These are phyloP conservation scores for Mustelus asterias DNA, from an alignment of 2,113 vertebrate species.

Conservation along the genomic window DNA sequence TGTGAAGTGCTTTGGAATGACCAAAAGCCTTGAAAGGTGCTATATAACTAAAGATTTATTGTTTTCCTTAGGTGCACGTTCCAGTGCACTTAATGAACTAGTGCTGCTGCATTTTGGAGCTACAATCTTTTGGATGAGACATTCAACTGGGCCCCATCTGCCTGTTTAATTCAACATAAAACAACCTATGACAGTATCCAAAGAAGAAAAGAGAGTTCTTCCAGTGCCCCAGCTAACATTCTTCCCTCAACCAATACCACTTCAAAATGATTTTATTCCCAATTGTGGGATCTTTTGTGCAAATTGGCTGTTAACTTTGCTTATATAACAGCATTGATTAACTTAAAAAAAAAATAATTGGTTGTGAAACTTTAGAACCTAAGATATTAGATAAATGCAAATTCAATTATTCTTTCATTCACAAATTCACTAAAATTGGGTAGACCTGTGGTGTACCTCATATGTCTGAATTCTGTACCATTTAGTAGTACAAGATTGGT, in stretches of 20 bases:
- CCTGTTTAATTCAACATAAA: background rate
- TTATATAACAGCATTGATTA: background rate
- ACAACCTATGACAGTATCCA: background rate
- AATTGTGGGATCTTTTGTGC: background rate
- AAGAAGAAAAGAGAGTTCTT: background rate
- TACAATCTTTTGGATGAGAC: background rate
- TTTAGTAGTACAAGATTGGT: background rate
- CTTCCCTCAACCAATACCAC: background rate
- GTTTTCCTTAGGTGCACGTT: background rate
- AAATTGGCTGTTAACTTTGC: background rate
- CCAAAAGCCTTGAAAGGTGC: too few species aligned
- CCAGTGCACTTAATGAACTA: background rate
- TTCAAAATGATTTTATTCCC: background rate
- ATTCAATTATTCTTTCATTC: background rate
- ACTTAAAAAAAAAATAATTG: background rate
- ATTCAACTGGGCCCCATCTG: background rate
- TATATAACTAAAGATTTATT: too few species aligned
- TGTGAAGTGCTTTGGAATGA: too few species aligned
- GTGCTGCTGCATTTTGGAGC: background rate
- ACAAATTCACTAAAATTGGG: background rate
- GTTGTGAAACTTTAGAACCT: background rate
- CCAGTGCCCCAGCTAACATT: background rate
- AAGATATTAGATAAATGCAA: background rate
- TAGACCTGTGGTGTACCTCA: background rate
- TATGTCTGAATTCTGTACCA: background rate